phyloP scores from a whole-genome alignment of 2,888 invertebrate genomes.

The Drosophila austrosaltans region DNA sequence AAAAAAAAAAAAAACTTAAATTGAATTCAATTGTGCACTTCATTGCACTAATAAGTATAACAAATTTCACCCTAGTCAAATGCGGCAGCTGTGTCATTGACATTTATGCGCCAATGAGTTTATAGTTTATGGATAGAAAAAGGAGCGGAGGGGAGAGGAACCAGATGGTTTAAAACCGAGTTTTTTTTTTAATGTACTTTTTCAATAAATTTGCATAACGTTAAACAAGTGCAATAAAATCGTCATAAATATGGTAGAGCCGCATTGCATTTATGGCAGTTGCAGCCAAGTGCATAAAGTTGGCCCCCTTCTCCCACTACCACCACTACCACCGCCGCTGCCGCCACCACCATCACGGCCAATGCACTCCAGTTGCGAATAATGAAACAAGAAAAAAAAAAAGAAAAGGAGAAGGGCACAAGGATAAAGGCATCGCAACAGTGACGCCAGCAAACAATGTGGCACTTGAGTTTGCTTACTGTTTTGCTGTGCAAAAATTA shows the following conservation, averaged over 20 bases:
- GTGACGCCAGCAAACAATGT: constrained; percentile 67
- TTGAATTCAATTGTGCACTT: background rate
- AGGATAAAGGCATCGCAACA: constrained; percentile 13
- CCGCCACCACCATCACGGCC: constrained; percentile 55
- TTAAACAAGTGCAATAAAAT: constrained; percentile 73
- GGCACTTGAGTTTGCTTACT: constrained; percentile 69
- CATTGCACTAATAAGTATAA: constrained; percentile 4
- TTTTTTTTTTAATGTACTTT: constrained; percentile 11
- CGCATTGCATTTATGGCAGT: constrained; percentile 78
- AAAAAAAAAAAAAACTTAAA: background rate
- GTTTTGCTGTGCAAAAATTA: constrained; percentile 71
- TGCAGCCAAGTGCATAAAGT: constrained; percentile 72
- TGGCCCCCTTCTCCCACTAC: constrained; percentile 27
- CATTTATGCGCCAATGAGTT: constrained; percentile 48
- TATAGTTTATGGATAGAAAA: constrained; percentile 13
- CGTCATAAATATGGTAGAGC: constrained; percentile 72
- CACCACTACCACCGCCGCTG: no score
- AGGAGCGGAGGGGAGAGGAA: background rate
- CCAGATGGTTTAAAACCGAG: constrained; percentile 24
- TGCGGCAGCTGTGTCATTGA: constrained; percentile 41
- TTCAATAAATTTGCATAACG: constrained; percentile 53
- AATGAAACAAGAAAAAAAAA: constrained; percentile 31
- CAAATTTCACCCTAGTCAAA: constrained; percentile 27
- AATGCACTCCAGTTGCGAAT: constrained; percentile 65
- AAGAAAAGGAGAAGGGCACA: constrained; percentile 6